Percentiles rank a stretch among this genome's conserved stretches.
Conservation (phyloP, 2,797 vertebrate species). For the Sparus aurata region DNA sequence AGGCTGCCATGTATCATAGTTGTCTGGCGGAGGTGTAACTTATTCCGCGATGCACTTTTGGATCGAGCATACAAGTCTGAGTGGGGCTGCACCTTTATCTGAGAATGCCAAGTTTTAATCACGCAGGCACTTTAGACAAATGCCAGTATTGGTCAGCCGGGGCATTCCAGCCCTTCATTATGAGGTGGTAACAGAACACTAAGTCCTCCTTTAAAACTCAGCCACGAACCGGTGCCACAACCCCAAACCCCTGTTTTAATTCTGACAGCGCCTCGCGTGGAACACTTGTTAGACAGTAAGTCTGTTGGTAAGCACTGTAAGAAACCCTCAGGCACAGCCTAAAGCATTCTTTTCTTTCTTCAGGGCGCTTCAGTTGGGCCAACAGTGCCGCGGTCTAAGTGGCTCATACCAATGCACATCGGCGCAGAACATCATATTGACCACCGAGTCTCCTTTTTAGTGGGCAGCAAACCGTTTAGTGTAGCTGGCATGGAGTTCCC, state of each 20-base stretch:
- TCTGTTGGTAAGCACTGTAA: constrained; percentile 48
- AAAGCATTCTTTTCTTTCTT: constrained; percentile 56
- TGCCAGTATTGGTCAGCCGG: constrained; percentile 30
- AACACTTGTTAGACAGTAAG: constrained; percentile 37
- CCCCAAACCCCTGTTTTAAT: constrained; percentile 16
- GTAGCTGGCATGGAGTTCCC: background rate
- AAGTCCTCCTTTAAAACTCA: background rate
- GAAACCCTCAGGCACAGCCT: constrained; percentile 59
- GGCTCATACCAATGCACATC: constrained; percentile 20
- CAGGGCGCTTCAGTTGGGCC: constrained; percentile 48
- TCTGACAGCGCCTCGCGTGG: constrained; percentile 2
- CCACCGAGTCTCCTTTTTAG: background rate
- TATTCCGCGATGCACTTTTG: constrained; percentile 59
- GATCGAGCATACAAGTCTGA: constrained; percentile 48
- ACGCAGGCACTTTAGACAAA: constrained; percentile 49
- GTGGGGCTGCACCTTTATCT: constrained; percentile 13
- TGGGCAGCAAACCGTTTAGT: background rate
- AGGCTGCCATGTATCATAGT: constrained; percentile 68
- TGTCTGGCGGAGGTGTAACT: constrained; percentile 71
- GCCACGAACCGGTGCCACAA: background rate
- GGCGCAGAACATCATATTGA: constrained; percentile 17
- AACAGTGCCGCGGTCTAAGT: background rate
- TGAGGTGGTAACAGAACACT: background rate
- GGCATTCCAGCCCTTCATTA: constrained; percentile 6
- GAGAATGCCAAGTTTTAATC: constrained; percentile 55